Percentiles rank a stretch among this genome's conserved stretches.
Evolutionary conservation across 35 echinoderm and acorn worm genomes (phyloP).

Genomic region (Patiria miniata): DNA sequence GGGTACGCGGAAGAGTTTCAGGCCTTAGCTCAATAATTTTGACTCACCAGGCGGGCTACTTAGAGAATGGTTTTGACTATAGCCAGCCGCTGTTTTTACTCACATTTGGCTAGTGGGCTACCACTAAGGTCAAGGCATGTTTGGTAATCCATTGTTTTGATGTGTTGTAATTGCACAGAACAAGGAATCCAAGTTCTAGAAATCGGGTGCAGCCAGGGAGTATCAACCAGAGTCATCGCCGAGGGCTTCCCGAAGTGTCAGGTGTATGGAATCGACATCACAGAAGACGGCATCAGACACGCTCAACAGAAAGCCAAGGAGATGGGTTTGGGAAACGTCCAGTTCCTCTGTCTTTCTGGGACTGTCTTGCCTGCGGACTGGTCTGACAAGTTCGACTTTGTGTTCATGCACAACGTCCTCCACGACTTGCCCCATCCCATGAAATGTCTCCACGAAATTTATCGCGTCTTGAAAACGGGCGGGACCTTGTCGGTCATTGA

Average conservation of each 20-base stretch:
- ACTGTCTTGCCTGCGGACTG: conserved; percentile 62
- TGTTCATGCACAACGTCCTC: conserved; percentile 63
- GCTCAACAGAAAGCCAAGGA: conserved; percentile 39
- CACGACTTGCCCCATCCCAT: conserved; percentile 79
- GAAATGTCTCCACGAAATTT: conserved; percentile 48
- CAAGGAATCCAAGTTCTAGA: conserved; percentile 67
- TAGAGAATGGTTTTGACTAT: too few species aligned
- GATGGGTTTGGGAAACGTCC: conserved; percentile 51
- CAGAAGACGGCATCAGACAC: conserved; percentile 28
- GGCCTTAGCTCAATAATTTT: too few species aligned
- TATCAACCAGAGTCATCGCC: conserved; percentile 36
- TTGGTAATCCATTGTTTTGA: too few species aligned
- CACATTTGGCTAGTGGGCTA: too few species aligned
- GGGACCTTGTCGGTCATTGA: conserved; percentile 64
- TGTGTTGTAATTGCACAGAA: conserved; percentile 42
- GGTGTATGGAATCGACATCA: conserved; percentile 76
- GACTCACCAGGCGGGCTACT: too few species aligned
- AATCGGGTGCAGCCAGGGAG: conserved; percentile 68
- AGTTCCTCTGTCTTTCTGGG: conserved; percentile 52
- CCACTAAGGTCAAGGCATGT: too few species aligned
- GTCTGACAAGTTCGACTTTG: conserved; percentile 71
- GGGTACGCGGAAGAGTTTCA: too few species aligned
- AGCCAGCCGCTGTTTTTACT: too few species aligned
- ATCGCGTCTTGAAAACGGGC: conserved; percentile 63
- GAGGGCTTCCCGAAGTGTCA: conserved; percentile 69